Evolutionary conservation across 1,140 invertebrate species (phyloP).

Genomic region (Trichoplusia ni): DNA sequence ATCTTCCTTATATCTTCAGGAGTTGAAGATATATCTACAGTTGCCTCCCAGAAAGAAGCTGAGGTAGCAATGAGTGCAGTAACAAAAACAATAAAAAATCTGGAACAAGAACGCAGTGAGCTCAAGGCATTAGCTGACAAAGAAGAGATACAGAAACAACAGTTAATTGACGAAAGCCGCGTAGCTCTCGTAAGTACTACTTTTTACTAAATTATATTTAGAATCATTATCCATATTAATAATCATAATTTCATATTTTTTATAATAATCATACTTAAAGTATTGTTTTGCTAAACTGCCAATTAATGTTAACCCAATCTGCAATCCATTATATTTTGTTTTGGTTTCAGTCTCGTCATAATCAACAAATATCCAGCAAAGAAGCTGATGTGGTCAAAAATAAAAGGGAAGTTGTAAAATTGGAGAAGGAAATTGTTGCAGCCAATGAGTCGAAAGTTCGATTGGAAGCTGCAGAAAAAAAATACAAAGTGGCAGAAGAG

Average conservation of each 20-base stretch:
- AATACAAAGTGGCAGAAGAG: conserved; percentile 80
- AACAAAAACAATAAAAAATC: conserved; percentile 64
- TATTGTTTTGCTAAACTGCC: too few species aligned
- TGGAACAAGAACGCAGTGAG: conserved; percentile 70
- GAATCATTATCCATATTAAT: neutral
- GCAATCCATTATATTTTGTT: too few species aligned
- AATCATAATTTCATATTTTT: too few species aligned
- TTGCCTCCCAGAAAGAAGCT: conserved; percentile 60
- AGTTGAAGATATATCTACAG: conserved; percentile 51
- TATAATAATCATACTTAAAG: too few species aligned
- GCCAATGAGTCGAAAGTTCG: conserved; percentile 75
- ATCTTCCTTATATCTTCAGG: conserved; percentile 41
- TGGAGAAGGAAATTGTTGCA: conserved; percentile 67
- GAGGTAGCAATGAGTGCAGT: conserved; percentile 61
- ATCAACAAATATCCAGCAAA: conserved; percentile 76
- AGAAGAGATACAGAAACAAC: conserved; percentile 79
- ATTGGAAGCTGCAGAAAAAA: conserved; percentile 75
- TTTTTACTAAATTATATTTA: neutral
- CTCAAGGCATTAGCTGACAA: conserved; percentile 67
- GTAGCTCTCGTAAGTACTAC: conserved; percentile 62
- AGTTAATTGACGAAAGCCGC: conserved; percentile 73
- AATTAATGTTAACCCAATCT: too few species aligned
- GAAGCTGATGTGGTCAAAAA: conserved; percentile 62
- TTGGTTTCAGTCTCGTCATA: conserved; percentile 66
- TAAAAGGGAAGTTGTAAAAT: conserved; percentile 63